phyloP scores from a whole-genome alignment of 2,888 invertebrate species.

The Erannis defoliaria region DNA sequence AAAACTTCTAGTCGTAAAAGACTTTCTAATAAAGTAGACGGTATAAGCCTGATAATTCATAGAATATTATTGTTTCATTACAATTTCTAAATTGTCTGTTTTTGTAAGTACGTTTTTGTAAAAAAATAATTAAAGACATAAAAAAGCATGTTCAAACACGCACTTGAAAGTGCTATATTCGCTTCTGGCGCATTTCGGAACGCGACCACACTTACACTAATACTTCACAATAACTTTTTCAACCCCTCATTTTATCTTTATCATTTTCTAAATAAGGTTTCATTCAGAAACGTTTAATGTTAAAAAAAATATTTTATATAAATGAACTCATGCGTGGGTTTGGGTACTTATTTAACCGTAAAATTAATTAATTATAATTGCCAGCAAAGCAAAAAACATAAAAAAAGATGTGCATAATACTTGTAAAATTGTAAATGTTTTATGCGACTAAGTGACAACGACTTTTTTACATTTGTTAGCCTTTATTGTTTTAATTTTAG shows the following conservation, averaged over 20 bases:
- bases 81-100: no score
- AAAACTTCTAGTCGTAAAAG: no score
- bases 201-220: no score
- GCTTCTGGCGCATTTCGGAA: no score
- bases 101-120: no score
- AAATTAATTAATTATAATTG: constrained; percentile 51
- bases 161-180: no score
- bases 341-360: constrained; percentile 65
- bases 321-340: constrained; percentile 49
- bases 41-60: no score
- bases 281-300: not conserved
- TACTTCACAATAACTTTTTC: no score
- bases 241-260: not conserved
- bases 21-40: no score
- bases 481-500: not conserved
- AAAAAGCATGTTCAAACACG: no score
- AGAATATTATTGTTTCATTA: no score
- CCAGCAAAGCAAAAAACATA: constrained; percentile 58
- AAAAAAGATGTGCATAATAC: constrained; percentile 69
- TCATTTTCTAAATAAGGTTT: not conserved
- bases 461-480: not conserved
- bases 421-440: constrained; percentile 54
- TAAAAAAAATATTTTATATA: not conserved
- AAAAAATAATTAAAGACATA: no score
- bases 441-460: constrained; percentile 18